These are phyloP conservation scores for Apamea epomidion DNA, from an alignment of 2,888 invertebrate genomes.

Conservation along the genomic window DNA sequence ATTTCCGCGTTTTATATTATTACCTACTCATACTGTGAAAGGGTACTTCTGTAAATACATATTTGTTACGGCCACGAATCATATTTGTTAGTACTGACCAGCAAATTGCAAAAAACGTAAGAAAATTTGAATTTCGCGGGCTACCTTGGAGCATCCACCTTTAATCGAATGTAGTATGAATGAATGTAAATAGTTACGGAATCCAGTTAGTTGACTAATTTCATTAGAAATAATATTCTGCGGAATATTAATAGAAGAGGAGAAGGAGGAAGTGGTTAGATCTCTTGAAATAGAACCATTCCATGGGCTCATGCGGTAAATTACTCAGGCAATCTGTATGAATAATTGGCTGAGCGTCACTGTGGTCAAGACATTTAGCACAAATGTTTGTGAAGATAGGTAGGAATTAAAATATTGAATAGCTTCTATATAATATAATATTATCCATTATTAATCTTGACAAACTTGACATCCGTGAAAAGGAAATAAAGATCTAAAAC, in stretches of 20 bases:
- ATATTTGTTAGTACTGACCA: no score
- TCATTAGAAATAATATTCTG: no score
- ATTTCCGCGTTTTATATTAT: conserved; percentile 8
- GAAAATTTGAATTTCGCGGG: no score
- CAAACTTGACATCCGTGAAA: not conserved
- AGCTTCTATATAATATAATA: not conserved
- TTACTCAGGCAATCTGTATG: not conserved
- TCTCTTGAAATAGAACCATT: no score
- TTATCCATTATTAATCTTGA: not conserved
- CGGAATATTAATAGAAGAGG: no score
- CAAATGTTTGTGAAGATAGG: not conserved
- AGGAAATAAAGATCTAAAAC: not conserved
- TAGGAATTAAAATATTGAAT: not conserved
- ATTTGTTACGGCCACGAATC: no score
- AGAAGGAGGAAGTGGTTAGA: no score
- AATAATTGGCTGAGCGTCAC: no score
- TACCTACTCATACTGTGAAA: no score
- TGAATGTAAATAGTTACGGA: not conserved
- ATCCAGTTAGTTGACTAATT: not conserved
- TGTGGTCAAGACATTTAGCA: not conserved
- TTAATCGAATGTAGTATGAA: not conserved
- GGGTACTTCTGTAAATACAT: no score
- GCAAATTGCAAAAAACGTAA: no score
- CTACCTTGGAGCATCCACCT: no score
- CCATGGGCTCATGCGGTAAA: not conserved